A percentile compares a stretch with the other conserved stretches of the same genome.
Conservation (phyloP, 2,888 invertebrate species). For the Cheilosia soror region DNA sequence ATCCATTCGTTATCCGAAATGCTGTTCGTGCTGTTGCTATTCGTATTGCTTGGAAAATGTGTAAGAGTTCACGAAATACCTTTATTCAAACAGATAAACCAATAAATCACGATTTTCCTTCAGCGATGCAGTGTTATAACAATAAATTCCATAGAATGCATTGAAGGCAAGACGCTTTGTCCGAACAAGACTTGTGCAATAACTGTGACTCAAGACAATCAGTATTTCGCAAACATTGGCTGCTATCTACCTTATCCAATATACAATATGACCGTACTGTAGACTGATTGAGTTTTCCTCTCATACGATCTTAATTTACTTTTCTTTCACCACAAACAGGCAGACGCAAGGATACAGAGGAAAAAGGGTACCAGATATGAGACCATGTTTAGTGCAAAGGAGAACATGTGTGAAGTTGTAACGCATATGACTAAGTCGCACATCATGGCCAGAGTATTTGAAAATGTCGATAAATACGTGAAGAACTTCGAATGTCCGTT, state of each 20-base stretch:
- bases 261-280: neutral
- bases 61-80: neutral
- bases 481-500: constrained; percentile 1
- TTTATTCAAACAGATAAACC: neutral
- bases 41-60: neutral
- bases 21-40: neutral
- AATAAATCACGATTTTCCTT: neutral
- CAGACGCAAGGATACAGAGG: neutral
- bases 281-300: neutral
- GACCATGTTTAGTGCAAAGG: neutral
- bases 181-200: neutral
- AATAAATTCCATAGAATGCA: neutral
- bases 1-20: neutral
- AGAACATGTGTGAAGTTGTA: neutral
- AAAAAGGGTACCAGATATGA: neutral
- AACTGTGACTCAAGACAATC: neutral
- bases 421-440: neutral
- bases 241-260: neutral
- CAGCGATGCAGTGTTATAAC: neutral
- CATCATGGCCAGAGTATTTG: neutral
- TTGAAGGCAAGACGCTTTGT: neutral
- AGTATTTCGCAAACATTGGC: neutral
- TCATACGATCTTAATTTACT: no score
- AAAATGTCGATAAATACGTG: neutral
- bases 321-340: neutral